Evolutionary conservation across 2,888 invertebrate species (phyloP), one percentile per base, ranked within the genome.

Genomic region (Geophilus truncorum): DNA sequence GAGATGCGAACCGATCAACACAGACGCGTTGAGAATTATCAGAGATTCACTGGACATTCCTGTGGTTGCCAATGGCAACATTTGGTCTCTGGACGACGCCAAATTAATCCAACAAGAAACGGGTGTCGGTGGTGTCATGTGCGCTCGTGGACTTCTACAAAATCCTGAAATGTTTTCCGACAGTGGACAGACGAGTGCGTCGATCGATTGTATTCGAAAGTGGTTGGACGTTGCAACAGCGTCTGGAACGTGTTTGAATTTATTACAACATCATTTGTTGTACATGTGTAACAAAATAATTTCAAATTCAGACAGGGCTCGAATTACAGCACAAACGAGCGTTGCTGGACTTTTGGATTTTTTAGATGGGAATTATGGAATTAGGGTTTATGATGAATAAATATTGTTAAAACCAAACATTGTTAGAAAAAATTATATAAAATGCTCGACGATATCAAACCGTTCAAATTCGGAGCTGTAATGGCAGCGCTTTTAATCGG

Each of bases 201-300:
- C 96, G 0, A 80, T 91, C 0, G 89, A 90, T 77, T 97, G 96
- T 88, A 88, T 98, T 0, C 91, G 92, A 86, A 90, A 93, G 80
- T 98, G 97, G 97, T 87, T 90, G 82, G 84, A 91, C 76, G 89
- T 89, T 0, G 86, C 89, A 81, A 85, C 89, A 70, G 89, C 90
- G 28, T 88, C 89, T 82, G 91, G 93, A 81, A 91, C 93, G 81
- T 90, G 91, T 79, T 97, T 94, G 87, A 92, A 93, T 83, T 92
- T 92, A 85, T 96, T 98, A 85, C 98, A 98, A 88, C 97, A 98
- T 86, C 98, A 98, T 88, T 90, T 98, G 82, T 94, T 96, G 79
- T 97, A 96, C 86, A 98, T 98, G 98, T 89, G 96, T 85, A 95
- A 96, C 85, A 93, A 92, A 87, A 86, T 93, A 51, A 89, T 97